phyloP scores from a whole-genome alignment of 2,797 vertebrate genomes.

The Sebastolobus altivelis region DNA sequence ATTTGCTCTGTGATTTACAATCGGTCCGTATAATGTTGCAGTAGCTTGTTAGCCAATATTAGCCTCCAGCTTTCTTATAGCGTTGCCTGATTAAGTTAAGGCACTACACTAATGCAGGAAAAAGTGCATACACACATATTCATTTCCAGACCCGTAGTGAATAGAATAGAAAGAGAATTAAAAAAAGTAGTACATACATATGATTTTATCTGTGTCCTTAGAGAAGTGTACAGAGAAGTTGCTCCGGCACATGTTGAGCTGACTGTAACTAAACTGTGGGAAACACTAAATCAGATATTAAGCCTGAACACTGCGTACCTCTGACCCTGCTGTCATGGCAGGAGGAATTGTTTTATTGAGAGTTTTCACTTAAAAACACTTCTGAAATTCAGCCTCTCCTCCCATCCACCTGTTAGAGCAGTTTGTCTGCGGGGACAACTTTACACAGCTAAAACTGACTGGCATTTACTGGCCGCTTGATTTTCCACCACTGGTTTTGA shows the following conservation, averaged over 20 bases:
- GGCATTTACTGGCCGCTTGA: neutral
- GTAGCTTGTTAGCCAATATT: constrained; percentile 8
- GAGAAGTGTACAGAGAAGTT: neutral
- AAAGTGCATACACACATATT: neutral
- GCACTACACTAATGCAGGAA: neutral
- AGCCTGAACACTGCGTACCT: neutral
- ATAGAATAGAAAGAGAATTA: neutral
- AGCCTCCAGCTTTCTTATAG: neutral
- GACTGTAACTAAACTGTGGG: neutral
- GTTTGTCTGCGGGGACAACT: neutral
- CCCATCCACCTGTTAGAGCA: constrained; percentile 2
- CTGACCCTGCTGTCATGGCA: neutral
- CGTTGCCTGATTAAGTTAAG: neutral
- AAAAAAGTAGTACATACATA: neutral
- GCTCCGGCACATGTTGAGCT: neutral
- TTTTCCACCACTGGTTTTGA: constrained; percentile 19
- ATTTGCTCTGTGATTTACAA: constrained; percentile 20
- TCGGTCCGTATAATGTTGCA: constrained; percentile 18
- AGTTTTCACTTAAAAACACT: constrained; percentile 1
- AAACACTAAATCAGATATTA: neutral
- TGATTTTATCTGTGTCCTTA: neutral
- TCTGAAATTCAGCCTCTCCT: neutral
- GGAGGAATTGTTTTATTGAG: neutral
- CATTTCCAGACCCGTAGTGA: neutral
- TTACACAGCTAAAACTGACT: constrained; percentile 9